Conservation (phyloP, 1,140 invertebrate species). For the Zaprionus vittiger region DNA sequence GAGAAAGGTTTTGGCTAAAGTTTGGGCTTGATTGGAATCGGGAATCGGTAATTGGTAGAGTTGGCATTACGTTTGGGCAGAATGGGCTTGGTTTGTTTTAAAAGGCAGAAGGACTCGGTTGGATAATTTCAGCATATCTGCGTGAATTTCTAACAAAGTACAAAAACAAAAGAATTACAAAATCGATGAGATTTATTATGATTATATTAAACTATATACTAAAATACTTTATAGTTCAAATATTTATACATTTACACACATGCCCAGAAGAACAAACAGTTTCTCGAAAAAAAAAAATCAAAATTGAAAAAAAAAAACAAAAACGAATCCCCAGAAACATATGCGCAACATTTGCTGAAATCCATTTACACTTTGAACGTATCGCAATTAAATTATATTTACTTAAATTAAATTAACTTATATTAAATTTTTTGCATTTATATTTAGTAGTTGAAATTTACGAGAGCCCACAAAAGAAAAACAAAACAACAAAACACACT, state of each 20-base stretch:
- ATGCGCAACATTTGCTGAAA: slow-evolving; percentile 75
- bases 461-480: slow-evolving; percentile 38
- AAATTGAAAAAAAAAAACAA: slow-evolving; percentile 3
- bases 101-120: slow-evolving; percentile 61
- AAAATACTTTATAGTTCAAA: slow-evolving; percentile 64
- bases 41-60: slow-evolving; percentile 18
- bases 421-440: slow-evolving; percentile 70
- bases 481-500: neutral
- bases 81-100: slow-evolving; percentile 28
- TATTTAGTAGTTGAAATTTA: slow-evolving; percentile 75
- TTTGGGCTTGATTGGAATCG: neutral
- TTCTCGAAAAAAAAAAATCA: neutral
- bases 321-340: slow-evolving; percentile 43
- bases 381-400: slow-evolving; percentile 30
- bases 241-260: slow-evolving; percentile 52
- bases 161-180: slow-evolving; percentile 52
- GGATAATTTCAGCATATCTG: slow-evolving; percentile 78
- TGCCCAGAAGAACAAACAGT: slow-evolving; percentile 4
- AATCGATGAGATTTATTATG: slow-evolving; percentile 63
- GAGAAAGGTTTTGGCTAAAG: slow-evolving; percentile 14
- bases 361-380: slow-evolving; percentile 37
- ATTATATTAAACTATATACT: slow-evolving; percentile 30
- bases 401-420: slow-evolving; percentile 44
- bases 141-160: slow-evolving; percentile 80
- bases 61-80: slow-evolving; percentile 29